Percentiles rank a stretch among this genome's conserved stretches.
Conservation (phyloP, 2,797 vertebrate species). For the Sebastes trivittatus region DNA sequence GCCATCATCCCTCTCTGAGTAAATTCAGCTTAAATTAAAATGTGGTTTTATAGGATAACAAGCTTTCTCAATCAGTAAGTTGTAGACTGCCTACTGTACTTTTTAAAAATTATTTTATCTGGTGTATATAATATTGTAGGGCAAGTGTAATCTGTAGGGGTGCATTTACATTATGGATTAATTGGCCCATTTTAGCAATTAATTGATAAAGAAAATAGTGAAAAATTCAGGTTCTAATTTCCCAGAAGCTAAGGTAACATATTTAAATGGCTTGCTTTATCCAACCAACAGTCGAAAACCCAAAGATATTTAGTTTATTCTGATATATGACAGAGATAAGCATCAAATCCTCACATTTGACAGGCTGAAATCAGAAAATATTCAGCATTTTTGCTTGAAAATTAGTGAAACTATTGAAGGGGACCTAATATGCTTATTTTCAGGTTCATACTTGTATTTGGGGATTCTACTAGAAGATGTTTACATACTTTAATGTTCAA, state of each 20-base stretch:
- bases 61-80: neutral
- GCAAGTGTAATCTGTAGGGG: neutral
- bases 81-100: neutral
- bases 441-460: too few relatives aligned
- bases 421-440: too few relatives aligned
- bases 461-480: too few relatives aligned
- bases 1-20: constrained; percentile 3
- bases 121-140: neutral
- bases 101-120: neutral
- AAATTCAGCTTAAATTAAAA: constrained; percentile 11
- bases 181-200: neutral
- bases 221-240: neutral
- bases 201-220: neutral
- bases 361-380: neutral
- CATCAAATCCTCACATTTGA: neutral
- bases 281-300: neutral
- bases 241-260: neutral
- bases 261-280: neutral
- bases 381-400: neutral
- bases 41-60: neutral
- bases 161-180: neutral
- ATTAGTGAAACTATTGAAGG: too few relatives aligned
- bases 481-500: too few relatives aligned
- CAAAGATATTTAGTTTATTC: neutral
- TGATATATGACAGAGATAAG: neutral